phyloP scores from a whole-genome alignment of 2,797 vertebrate species.

The Aplochiton taeniatus region DNA sequence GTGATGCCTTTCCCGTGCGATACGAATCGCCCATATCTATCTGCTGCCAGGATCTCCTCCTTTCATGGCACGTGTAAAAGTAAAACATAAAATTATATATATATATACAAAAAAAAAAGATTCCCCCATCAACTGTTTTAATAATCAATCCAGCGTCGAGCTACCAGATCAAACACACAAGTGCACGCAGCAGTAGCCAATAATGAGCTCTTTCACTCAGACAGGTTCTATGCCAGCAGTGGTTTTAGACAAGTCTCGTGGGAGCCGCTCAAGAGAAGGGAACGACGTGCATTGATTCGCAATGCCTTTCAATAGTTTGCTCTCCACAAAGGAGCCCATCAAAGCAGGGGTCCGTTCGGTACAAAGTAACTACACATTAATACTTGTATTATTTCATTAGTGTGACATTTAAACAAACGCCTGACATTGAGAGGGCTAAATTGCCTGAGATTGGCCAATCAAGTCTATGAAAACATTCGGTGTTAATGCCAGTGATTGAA shows the following conservation, averaged over 20 bases:
- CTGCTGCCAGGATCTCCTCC: slow-evolving; percentile 51
- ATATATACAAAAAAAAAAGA: slow-evolving; percentile 26
- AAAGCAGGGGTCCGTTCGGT: too few relatives aligned
- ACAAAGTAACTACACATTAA: too few relatives aligned
- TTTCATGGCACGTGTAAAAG: slow-evolving; percentile 52
- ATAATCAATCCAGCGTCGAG: slow-evolving; percentile 61
- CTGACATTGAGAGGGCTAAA: too few relatives aligned
- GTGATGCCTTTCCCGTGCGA: slow-evolving; percentile 56
- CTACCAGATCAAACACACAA: slow-evolving; percentile 70
- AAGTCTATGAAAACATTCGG: too few relatives aligned
- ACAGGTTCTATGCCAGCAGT: slow-evolving; percentile 48
- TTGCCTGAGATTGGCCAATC: too few relatives aligned
- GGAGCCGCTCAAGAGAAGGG: slow-evolving; percentile 29
- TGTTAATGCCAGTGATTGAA: too few relatives aligned
- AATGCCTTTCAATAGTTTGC: slow-evolving; percentile 36
- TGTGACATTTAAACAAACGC: too few relatives aligned
- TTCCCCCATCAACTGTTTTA: slow-evolving; percentile 60
- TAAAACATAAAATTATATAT: too few relatives aligned
- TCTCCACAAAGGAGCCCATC: not conserved
- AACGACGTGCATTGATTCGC: slow-evolving; percentile 36
- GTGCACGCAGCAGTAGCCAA: slow-evolving; percentile 51
- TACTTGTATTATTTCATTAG: too few relatives aligned
- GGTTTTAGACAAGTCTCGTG: slow-evolving; percentile 49
- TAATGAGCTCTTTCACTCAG: slow-evolving; percentile 57
- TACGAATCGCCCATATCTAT: slow-evolving; percentile 57